Evolutionary conservation across 1,140 invertebrate genomes (phyloP), one percentile per base, ranked within the genome.

Genomic region (Anastatus disparis): DNA sequence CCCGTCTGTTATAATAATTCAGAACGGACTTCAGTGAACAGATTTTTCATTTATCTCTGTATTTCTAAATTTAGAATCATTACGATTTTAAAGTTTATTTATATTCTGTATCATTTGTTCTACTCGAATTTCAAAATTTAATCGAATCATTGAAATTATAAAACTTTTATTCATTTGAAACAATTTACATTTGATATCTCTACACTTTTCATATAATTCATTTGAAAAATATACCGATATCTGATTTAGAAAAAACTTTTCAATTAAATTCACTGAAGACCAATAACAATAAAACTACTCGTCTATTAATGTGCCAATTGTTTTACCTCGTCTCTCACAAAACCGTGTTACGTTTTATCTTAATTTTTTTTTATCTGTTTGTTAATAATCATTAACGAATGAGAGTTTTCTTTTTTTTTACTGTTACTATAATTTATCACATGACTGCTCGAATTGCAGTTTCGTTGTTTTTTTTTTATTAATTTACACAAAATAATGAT

Each of bases 361-460:
- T n/a, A n/a, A n/a, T n/a, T n/a, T n/a, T n/a, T 58, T 72, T 73
- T 27, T 61, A 1, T 40, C 29, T 77, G 74, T 77, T 58, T 74
- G 74, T 77, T 76, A 78, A 76, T 78, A 68, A 74, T 76, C 70
- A 78, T 78, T 79, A 79, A 77, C 76, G 72, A 75, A 52, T 69
- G 68, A 73, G 71, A 67, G 59, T 73, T 73, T 64, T 75, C 58
- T 74, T 62, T 71, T 73, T 48, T 74, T 72, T 27, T 69, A 27
- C 17, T 61, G 42, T 42, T 3, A 58, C 24, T 40, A 44, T 29
- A 1, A 15, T 42, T 15, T 48, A 20, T 48, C 20, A 48, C n/a
- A 17, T 72, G 69, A 70, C 61, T 71, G 65, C 69, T 7, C 24
- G 24, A 44, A 7, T 2, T 4, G 48, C 17, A 26, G 26, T 29